phyloP scores from a whole-genome alignment of 2,113 vertebrate species.

The Menura novaehollandiae region DNA sequence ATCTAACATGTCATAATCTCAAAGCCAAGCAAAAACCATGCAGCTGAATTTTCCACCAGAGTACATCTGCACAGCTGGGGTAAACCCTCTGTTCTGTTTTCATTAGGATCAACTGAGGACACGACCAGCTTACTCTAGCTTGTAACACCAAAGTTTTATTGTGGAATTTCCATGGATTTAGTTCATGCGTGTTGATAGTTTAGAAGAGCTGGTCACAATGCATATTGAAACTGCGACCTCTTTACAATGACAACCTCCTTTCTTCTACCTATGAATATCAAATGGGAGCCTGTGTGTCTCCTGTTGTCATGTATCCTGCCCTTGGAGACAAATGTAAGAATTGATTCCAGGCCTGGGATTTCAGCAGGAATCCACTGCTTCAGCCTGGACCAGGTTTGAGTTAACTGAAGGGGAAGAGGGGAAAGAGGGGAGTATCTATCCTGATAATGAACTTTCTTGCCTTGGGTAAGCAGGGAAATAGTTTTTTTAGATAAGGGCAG shows the following conservation, averaged over 20 bases:
- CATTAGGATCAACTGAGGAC: neutral
- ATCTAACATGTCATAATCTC: constrained; percentile 4
- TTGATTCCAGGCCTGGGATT: neutral
- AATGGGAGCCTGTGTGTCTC: neutral
- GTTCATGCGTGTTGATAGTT: neutral
- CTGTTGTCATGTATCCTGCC: neutral
- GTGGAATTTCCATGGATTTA: neutral
- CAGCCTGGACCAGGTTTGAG: neutral
- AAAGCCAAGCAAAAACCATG: neutral
- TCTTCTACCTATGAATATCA: neutral
- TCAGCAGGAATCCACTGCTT: neutral
- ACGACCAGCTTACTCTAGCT: neutral
- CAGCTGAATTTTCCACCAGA: neutral
- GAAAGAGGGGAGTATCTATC: neutral
- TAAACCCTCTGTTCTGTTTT: neutral
- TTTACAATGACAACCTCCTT: neutral
- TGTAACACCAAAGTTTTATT: neutral
- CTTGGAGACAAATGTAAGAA: neutral
- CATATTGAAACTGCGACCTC: neutral
- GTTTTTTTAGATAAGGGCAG: neutral
- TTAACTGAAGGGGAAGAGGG: neutral
- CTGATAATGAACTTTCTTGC: neutral
- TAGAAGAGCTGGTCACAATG: neutral
- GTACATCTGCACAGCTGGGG: neutral
- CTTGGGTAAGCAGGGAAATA: neutral